Evolutionary conservation across 2,797 vertebrate genomes (phyloP).

Genomic region (Eulemur rubriventer): DNA sequence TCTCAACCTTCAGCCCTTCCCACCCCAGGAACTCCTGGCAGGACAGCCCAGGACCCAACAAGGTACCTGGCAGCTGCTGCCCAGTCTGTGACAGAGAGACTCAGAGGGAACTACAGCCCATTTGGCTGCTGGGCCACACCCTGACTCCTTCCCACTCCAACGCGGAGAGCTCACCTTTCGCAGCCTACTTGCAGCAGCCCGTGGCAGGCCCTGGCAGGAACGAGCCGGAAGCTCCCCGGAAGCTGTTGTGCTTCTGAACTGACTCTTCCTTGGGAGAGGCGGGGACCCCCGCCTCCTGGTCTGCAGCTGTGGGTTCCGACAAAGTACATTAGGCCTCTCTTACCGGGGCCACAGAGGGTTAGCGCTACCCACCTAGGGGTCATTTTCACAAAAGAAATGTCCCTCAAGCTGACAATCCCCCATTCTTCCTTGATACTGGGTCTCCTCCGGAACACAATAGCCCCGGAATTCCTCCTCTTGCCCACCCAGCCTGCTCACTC

Average conservation of each 20-base stretch:
- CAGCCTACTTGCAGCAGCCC: neutral
- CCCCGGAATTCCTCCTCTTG: neutral
- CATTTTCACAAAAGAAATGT: neutral
- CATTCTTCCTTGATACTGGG: neutral
- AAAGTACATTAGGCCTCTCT: rapidly evolving
- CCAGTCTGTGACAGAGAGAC: neutral
- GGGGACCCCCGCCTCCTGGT: neutral
- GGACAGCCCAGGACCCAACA: neutral
- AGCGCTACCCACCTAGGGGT: neutral
- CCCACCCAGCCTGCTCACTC: neutral
- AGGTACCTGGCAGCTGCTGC: too few species aligned
- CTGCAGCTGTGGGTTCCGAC: neutral
- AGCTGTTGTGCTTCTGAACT: neutral
- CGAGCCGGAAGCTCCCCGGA: neutral
- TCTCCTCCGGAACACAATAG: neutral
- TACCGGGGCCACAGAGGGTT: too few species aligned
- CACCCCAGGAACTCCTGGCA: neutral
- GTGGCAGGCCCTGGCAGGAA: neutral
- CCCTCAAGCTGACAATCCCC: neutral
- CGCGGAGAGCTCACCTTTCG: neutral
- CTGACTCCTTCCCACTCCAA: rapidly evolving
- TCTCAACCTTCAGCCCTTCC: neutral
- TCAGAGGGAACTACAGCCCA: neutral
- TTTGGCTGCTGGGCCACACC: neutral
- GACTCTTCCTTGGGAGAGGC: neutral